Evolutionary conservation across 2,113 vertebrate species (phyloP), one percentile per base, ranked within the genome.

Genomic region (Hymenochirus boettgeri): DNA sequence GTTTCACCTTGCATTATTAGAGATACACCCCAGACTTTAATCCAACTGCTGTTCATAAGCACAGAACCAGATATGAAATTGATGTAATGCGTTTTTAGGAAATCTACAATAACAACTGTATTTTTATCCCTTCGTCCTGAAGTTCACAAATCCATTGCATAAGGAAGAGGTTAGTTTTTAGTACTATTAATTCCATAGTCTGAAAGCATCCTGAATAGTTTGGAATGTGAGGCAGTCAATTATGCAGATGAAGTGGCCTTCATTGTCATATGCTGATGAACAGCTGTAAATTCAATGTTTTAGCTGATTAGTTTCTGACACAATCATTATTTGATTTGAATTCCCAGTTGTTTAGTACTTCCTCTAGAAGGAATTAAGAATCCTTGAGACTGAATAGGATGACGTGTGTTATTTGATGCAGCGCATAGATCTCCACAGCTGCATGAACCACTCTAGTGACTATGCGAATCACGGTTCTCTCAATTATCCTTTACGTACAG

Each of bases 351-450:
- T 75, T 74, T 70, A 83, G 73, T 77, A 78, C 77, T 83, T 84
- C 82, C 80, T 87, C 79, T 78, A 75, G 82, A 78, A 80, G 76
- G 75, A 86, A 86, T 87, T 81, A 74, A 86, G 78, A 82, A 82
- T 63, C 78, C 83, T 82, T 73, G 15, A 74, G 77, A 52, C 79
- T 85, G 79, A 86, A 85, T 82, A 74, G 72, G 76, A 76, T 85
- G 75, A 83, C 83, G 78, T 81, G 78, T 81, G 19, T 74, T 79
- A 79, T 78, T 80, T 87, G 66, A 53, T 53, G 65, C 47, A 19
- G 27, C 52, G 45, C 27, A 26, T 31, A 59, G 39, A 59, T 45
- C 75, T 75, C 76, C 73, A 80, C 86, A 89, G 87, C 87, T 87
- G 86, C 85, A 81, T 31, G 7, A 15, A 10, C 58, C 77, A 72